Percentiles rank a stretch among this genome's conserved stretches.
These are phyloP conservation scores for Heptranchias perlo DNA, from an alignment of 2,113 vertebrate species.

Conservation along the genomic window DNA sequence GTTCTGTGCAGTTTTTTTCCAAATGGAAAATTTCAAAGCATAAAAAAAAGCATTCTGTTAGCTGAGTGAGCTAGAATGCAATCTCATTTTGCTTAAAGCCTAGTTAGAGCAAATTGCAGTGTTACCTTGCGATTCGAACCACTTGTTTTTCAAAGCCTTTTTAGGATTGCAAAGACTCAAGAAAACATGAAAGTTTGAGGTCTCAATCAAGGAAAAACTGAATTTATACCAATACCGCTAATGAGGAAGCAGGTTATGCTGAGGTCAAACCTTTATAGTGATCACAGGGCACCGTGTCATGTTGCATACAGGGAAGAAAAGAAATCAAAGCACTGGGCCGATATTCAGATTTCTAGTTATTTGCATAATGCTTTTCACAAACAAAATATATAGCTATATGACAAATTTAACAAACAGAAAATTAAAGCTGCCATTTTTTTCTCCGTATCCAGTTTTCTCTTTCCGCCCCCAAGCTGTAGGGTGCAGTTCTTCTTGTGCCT, in stretches of 20 bases:
- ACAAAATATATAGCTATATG: not conserved
- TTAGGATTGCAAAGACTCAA: not conserved
- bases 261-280: not conserved
- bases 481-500: not conserved
- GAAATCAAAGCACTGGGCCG: not conserved
- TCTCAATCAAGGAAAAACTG: not conserved
- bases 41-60: not conserved
- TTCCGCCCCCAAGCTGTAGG: not conserved
- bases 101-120: not conserved
- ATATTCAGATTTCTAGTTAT: not conserved
- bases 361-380: not conserved
- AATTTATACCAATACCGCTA: not conserved
- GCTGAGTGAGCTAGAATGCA: not conserved
- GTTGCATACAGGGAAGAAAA: not conserved
- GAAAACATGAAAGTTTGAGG: not conserved
- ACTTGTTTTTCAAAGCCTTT: constrained; percentile 7
- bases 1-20: not conserved
- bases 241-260: not conserved
- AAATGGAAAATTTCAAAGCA: constrained; percentile 29
- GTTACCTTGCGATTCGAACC: not conserved
- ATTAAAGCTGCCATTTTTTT: not conserved
- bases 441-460: not conserved
- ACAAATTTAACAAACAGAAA: not conserved
- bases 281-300: not conserved
- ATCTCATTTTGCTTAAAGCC: not conserved